Conservation (phyloP, 1,140 invertebrate species). For the Drosophila biarmipes region DNA sequence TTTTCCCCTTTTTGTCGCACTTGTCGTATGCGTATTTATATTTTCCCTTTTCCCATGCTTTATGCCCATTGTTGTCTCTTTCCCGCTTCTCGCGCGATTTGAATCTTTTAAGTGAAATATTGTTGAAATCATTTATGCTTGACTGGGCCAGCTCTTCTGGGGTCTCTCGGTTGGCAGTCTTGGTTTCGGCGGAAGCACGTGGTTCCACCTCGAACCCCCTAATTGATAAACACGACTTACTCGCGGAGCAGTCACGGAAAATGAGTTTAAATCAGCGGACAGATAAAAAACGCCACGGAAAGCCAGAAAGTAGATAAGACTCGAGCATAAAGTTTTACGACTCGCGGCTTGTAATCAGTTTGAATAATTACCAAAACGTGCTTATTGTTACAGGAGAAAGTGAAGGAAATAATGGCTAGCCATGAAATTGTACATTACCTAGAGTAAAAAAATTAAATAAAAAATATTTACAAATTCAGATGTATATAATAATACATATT, state of each 20-base stretch:
- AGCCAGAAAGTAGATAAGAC: conserved; percentile 66
- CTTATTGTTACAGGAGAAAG: conserved; percentile 4
- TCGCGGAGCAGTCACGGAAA: conserved; percentile 58
- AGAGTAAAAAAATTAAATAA: background rate
- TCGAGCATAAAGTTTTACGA: conserved; percentile 68
- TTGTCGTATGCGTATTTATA: conserved; percentile 82
- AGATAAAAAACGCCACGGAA: conserved; percentile 54
- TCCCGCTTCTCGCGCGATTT: conserved; percentile 66
- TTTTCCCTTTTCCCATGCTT: conserved; percentile 66
- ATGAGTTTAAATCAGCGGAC: conserved; percentile 61
- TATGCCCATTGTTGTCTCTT: conserved; percentile 54
- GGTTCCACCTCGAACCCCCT: conserved; percentile 52
- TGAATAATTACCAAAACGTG: conserved; percentile 77
- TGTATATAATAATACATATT: too few relatives aligned
- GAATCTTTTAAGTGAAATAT: conserved; percentile 84
- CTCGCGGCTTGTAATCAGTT: conserved; percentile 62
- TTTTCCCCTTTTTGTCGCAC: conserved; percentile 20
- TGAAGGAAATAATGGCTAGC: background rate
- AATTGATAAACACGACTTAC: conserved; percentile 63
- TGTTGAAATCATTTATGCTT: conserved; percentile 81
- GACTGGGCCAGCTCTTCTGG: conserved; percentile 49
- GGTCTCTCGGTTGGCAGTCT: conserved; percentile 1
- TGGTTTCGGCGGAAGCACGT: conserved; percentile 6
- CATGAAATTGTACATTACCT: background rate
- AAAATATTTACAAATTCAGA: background rate